phyloP scores from a whole-genome alignment of 2,113 vertebrate genomes.

The Tachuris rubrigastra region DNA sequence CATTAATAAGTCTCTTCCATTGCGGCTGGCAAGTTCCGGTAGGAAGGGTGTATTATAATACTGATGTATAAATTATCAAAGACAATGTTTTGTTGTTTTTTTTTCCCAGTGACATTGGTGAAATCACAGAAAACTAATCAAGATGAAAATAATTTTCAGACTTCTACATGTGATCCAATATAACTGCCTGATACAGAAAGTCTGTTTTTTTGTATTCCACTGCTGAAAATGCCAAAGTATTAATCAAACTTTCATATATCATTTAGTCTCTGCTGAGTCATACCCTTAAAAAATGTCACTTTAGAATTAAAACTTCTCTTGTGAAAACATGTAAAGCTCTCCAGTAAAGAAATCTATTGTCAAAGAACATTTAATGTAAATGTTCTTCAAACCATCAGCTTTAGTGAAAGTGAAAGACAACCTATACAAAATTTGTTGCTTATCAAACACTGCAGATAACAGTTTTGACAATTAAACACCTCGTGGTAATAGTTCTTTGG shows the following conservation, averaged over 20 bases:
- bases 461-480: background rate
- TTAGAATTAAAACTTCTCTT: background rate
- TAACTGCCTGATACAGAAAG: background rate
- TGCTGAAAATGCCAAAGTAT: background rate
- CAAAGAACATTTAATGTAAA: background rate
- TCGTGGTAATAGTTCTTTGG: background rate
- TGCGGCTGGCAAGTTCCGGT: background rate
- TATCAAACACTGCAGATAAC: background rate
- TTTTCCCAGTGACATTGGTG: background rate
- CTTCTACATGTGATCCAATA: background rate
- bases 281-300: background rate
- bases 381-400: background rate
- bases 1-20: background rate
- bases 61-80: background rate
- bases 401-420: background rate
- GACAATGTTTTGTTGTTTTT: background rate
- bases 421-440: background rate
- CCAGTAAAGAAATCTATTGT: background rate
- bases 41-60: background rate
- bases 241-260: background rate
- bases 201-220: background rate
- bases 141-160: background rate
- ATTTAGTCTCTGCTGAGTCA: background rate
- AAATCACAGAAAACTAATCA: background rate
- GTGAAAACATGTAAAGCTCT: background rate